A percentile compares a stretch with the other conserved stretches of the same genome.
These are phyloP conservation scores for Gymnothorax reevesii DNA, from an alignment of 2,797 vertebrate genomes.

Conservation along the genomic window DNA sequence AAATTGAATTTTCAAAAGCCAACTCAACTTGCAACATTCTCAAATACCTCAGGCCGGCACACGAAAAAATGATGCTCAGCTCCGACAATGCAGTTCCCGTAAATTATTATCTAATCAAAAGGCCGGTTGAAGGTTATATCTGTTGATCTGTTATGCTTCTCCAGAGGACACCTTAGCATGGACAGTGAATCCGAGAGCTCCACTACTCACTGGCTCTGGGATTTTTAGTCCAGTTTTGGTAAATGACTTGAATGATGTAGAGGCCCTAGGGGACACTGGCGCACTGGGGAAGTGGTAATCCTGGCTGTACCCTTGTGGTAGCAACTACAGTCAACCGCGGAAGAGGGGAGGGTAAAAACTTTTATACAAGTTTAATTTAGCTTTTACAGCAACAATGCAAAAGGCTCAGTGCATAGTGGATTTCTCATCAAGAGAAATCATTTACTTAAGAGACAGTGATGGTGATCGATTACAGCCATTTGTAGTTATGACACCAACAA, in stretches of 20 bases:
- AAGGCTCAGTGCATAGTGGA: constrained; percentile 40
- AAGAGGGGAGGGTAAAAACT: constrained; percentile 5
- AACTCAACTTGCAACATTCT: constrained; percentile 13
- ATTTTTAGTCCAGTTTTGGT: constrained; percentile 9
- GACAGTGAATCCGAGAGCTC: constrained; percentile 8
- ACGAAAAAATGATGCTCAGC: constrained; percentile 39
- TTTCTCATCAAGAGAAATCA: constrained; percentile 72
- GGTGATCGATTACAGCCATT: constrained; percentile 86
- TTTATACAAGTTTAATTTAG: constrained; percentile 34
- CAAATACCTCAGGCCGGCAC: constrained; percentile 27
- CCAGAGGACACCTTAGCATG: constrained; percentile 33
- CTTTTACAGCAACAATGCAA: constrained; percentile 29
- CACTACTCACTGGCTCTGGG: constrained; percentile 2
- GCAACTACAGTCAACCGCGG: constrained; percentile 15
- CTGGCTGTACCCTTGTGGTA: constrained; percentile 24
- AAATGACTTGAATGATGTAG: constrained; percentile 21
- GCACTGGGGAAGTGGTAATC: constrained; percentile 17
- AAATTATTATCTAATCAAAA: constrained; percentile 60
- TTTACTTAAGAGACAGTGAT: constrained; percentile 84
- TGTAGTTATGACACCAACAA: constrained; percentile 87
- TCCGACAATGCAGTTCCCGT: constrained; percentile 47
- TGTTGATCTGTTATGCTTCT: constrained; percentile 54
- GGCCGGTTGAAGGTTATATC: constrained; percentile 54
- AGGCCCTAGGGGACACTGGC: constrained; percentile 6
- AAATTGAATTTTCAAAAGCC: constrained; percentile 19